Percentiles rank a stretch among this genome's conserved stretches.
Conservation (phyloP, 1,140 invertebrate species). For the Hyphantria cunea region DNA sequence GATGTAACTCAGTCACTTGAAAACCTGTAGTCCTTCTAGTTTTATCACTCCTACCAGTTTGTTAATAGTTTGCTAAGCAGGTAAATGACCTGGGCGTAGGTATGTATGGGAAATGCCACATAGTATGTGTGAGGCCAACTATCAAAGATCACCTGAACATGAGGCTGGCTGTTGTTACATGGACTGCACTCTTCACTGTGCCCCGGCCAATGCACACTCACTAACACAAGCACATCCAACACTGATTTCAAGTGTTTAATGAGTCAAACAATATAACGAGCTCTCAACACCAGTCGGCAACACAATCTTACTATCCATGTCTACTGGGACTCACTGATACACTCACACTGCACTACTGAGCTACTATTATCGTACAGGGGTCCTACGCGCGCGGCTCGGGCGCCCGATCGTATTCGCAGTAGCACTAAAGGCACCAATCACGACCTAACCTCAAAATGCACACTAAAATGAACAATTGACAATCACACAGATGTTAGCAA, state of each 20-base stretch:
- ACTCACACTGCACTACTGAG: constrained; percentile 42
- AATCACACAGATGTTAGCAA: constrained; percentile 74
- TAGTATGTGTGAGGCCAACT: neutral
- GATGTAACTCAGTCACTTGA: constrained; percentile 33
- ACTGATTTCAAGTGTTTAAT: constrained; percentile 40
- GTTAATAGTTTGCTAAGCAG: constrained; percentile 35
- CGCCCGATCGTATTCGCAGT: neutral
- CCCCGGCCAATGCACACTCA: constrained; percentile 13
- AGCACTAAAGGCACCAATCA: constrained; percentile 53
- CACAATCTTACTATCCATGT: constrained; percentile 37
- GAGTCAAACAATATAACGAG: constrained; percentile 32
- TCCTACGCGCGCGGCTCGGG: neutral
- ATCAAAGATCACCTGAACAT: constrained; percentile 53
- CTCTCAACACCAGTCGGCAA: constrained; percentile 22
- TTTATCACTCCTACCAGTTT: constrained; percentile 33
- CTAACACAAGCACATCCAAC: constrained; percentile 40
- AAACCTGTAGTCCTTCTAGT: constrained; percentile 33
- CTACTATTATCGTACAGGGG: neutral
- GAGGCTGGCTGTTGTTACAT: constrained; percentile 44
- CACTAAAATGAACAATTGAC: constrained; percentile 64
- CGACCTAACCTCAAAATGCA: constrained; percentile 78
- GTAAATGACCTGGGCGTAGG: constrained; percentile 34
- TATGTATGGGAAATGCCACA: constrained; percentile 18
- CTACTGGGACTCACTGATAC: constrained; percentile 31
- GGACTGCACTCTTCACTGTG: constrained; percentile 23